A percentile compares a stretch with the other conserved stretches of the same genome.
phyloP scores from a whole-genome alignment of 2,113 vertebrate genomes.

The Microcebus jonahi region DNA sequence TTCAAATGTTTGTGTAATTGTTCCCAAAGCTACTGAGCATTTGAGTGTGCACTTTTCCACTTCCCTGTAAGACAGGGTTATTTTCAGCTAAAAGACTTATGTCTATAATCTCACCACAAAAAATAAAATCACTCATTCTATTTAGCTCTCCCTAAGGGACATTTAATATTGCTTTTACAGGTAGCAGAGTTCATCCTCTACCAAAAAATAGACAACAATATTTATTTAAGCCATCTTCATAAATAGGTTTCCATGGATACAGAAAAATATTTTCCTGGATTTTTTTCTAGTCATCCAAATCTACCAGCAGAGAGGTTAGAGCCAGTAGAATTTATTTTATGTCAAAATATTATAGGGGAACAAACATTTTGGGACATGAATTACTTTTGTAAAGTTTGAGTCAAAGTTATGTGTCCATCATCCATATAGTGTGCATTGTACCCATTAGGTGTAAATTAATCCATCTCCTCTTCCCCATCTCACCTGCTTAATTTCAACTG shows the following conservation, averaged over 20 bases:
- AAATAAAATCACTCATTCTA: slow-evolving; percentile 68
- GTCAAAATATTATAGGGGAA: too few species aligned
- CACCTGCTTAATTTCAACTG: too few species aligned
- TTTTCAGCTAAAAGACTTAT: slow-evolving; percentile 74
- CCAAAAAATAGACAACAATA: slow-evolving; percentile 61
- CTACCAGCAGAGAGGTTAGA: not conserved
- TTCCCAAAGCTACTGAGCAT: slow-evolving; percentile 51
- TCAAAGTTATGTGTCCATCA: too few species aligned
- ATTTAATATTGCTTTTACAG: slow-evolving; percentile 72
- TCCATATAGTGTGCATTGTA: too few species aligned
- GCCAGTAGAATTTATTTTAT: too few species aligned
- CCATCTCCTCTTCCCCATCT: too few species aligned
- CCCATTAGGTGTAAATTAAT: too few species aligned
- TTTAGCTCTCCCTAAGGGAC: slow-evolving; percentile 59
- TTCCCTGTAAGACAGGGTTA: slow-evolving; percentile 61
- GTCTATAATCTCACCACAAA: slow-evolving; percentile 69
- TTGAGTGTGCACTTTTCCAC: slow-evolving; percentile 50
- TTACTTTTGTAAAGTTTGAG: too few species aligned
- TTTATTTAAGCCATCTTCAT: slow-evolving; percentile 53
- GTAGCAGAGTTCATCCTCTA: slow-evolving; percentile 58
- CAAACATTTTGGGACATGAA: too few species aligned
- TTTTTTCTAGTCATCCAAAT: slow-evolving; percentile 1
- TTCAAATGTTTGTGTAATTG: slow-evolving; percentile 56
- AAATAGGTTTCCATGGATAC: slow-evolving; percentile 67
- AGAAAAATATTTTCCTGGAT: slow-evolving; percentile 17